phyloP scores from a whole-genome alignment of 2,888 invertebrate genomes.

The Schrankia costaestrigalis region DNA sequence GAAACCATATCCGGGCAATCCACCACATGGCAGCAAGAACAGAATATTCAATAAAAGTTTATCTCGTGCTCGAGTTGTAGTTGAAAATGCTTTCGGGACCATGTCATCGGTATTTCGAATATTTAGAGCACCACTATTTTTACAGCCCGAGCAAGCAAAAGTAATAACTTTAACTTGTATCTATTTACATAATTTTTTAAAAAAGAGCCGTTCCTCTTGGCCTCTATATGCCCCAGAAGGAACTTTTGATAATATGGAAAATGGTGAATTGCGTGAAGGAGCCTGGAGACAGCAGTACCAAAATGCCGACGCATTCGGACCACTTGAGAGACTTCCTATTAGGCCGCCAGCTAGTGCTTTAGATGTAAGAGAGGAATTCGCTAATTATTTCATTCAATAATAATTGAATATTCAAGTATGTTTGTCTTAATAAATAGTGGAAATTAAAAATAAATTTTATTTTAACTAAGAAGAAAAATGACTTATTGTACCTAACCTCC shows the following conservation, averaged over 20 bases:
- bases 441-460: slow-evolving; percentile 2
- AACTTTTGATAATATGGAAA: slow-evolving; percentile 5
- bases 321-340: too few species aligned
- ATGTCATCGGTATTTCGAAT: slow-evolving; percentile 6
- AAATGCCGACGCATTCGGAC: too few species aligned
- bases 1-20: slow-evolving; percentile 20
- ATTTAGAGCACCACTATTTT: slow-evolving; percentile 5
- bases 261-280: slow-evolving; percentile 5
- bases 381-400: slow-evolving; percentile 2
- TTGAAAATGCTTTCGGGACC: slow-evolving; percentile 9
- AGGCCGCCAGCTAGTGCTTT: too few species aligned
- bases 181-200: slow-evolving; percentile 10
- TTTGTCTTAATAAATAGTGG: slow-evolving; percentile 1
- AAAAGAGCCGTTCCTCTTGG: slow-evolving; percentile 6
- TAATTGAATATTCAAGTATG: slow-evolving; percentile 2
- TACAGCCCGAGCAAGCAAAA: slow-evolving; percentile 7
- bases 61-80: slow-evolving; percentile 7
- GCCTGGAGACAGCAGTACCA: too few species aligned
- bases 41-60: slow-evolving; percentile 13
- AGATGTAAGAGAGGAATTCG: slow-evolving; percentile 1
- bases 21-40: too few species aligned
- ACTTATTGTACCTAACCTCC: background rate
- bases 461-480: background rate
- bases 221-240: slow-evolving; percentile 7
- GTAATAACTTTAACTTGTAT: slow-evolving; percentile 7